Evolutionary conservation across 2,113 vertebrate genomes (phyloP).

Genomic region (Micromys minutus): DNA sequence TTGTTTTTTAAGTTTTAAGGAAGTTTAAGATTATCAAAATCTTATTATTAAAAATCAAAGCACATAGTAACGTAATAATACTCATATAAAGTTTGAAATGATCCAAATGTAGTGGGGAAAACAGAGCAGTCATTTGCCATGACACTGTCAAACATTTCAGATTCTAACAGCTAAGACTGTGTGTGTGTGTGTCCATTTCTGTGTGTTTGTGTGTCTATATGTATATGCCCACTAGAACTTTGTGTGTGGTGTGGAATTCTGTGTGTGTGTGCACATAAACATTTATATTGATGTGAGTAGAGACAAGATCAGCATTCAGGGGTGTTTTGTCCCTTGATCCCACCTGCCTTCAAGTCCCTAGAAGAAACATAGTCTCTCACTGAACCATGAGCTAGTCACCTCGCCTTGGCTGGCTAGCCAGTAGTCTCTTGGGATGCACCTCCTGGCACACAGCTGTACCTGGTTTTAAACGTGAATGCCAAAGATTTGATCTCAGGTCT

Average conservation of each 20-base stretch:
- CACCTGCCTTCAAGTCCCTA: neutral
- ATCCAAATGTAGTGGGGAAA: neutral
- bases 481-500: neutral
- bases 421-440: neutral
- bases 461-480: neutral
- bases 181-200: neutral
- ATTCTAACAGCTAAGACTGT: neutral
- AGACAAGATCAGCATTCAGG: neutral
- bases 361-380: neutral
- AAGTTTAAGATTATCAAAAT: constrained; percentile 38
- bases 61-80: neutral
- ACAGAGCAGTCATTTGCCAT: neutral
- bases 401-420: no score
- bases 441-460: neutral
- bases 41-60: neutral
- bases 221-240: neutral
- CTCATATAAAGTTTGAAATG: neutral
- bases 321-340: no score
- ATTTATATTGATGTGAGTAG: neutral
- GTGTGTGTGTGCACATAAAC: neutral
- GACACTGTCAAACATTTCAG: neutral
- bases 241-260: neutral
- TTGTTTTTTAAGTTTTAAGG: neutral
- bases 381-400: neutral
- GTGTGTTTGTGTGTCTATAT: neutral